phyloP scores from a whole-genome alignment of 2,797 vertebrate genomes.

The Pitangus sulphuratus region DNA sequence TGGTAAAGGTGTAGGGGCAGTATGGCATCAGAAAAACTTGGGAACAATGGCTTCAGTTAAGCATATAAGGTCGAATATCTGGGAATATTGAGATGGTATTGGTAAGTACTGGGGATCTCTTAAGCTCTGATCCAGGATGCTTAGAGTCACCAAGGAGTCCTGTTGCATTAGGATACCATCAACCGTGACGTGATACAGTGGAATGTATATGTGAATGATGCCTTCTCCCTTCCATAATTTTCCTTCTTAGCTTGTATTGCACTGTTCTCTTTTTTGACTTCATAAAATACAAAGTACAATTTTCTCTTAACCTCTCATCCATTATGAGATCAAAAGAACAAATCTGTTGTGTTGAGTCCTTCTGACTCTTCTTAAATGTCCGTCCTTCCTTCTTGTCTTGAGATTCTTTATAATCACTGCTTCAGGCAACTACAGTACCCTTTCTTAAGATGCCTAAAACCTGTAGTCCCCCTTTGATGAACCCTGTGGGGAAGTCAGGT shows the following conservation, averaged over 20 bases:
- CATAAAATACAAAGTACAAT: background rate
- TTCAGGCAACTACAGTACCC: background rate
- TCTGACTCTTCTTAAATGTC: background rate
- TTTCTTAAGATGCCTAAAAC: background rate
- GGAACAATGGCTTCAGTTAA: background rate
- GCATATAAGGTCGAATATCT: background rate
- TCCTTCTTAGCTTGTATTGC: background rate
- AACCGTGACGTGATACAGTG: background rate
- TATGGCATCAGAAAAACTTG: background rate
- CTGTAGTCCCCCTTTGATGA: background rate
- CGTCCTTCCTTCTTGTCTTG: background rate
- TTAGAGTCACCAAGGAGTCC: background rate
- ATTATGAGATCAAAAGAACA: background rate
- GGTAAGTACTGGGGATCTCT: background rate
- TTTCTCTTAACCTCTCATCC: background rate
- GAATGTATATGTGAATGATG: background rate
- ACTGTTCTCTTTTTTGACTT: background rate
- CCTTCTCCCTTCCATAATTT: background rate
- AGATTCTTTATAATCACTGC: background rate
- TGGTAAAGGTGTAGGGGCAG: background rate
- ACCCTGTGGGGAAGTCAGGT: background rate
- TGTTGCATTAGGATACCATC: background rate
- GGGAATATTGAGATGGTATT: background rate
- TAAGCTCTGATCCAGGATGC: background rate
- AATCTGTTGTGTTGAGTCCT: background rate